Evolutionary conservation across 1,140 invertebrate species (phyloP).

Genomic region (Ruditapes philippinarum): DNA sequence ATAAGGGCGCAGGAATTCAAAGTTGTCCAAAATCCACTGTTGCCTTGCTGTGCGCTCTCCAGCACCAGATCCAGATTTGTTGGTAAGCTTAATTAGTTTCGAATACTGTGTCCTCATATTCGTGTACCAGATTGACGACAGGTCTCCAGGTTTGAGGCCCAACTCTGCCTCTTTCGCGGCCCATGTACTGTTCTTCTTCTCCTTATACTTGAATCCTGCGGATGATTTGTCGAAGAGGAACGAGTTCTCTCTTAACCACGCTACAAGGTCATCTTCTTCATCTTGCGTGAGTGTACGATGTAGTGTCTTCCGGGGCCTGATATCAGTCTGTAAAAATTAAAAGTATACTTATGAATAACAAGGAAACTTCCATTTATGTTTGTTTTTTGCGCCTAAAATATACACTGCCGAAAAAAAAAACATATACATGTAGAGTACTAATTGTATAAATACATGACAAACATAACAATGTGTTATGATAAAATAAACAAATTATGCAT

Average conservation of each 20-base stretch:
- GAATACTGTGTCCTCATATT: constrained; percentile 40
- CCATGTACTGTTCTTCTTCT: constrained; percentile 52
- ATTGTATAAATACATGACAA: constrained; percentile 26
- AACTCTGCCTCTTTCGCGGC: constrained; percentile 48
- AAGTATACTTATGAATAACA: constrained; percentile 34
- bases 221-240: constrained; percentile 52
- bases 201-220: constrained; percentile 38
- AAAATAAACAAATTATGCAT: constrained; percentile 19
- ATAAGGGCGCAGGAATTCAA: constrained; percentile 14
- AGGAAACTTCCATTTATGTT: constrained; percentile 35
- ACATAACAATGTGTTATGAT: neutral
- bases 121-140: constrained; percentile 34
- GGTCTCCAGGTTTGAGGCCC: constrained; percentile 12
- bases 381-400: constrained; percentile 17
- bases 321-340: constrained; percentile 21
- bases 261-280: constrained; percentile 32
- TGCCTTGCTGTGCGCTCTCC: constrained; percentile 41
- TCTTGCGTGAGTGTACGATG: constrained; percentile 8
- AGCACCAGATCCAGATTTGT: constrained; percentile 45
- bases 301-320: constrained; percentile 25
- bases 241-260: constrained; percentile 47
- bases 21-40: constrained; percentile 35
- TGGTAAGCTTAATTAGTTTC: constrained; percentile 23
- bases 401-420: constrained; percentile 8
- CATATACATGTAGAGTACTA: constrained; percentile 22